Percentiles rank a stretch among this genome's conserved stretches.
Conservation (phyloP, 2,888 invertebrate species). For the Drosophila meridionalis region DNA sequence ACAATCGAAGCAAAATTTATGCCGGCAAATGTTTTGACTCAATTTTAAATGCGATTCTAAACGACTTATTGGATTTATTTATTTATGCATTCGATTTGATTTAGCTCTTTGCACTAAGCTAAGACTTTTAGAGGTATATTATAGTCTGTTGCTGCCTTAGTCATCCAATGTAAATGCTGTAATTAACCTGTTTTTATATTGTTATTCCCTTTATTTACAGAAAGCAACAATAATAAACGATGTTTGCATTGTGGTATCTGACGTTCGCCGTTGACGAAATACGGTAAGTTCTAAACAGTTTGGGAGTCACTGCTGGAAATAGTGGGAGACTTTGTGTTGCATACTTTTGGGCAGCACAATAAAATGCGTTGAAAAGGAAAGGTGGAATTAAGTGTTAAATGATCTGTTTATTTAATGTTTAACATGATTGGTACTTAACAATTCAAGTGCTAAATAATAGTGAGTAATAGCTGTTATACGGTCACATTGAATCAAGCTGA, state of each 20-base stretch:
- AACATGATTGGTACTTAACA: not conserved
- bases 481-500: not conserved
- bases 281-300: constrained; percentile 79
- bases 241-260: constrained; percentile 85
- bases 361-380: not conserved
- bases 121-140: not conserved
- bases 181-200: constrained; percentile 30
- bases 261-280: constrained; percentile 84
- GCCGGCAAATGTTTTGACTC: constrained; percentile 19
- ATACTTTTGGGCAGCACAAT: constrained; percentile 37
- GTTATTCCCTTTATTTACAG: constrained; percentile 61
- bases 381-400: too few relatives aligned
- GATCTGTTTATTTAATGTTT: not conserved
- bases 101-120: not conserved
- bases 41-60: constrained; percentile 7
- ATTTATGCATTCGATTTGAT: constrained; percentile 2
- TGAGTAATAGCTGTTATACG: not conserved
- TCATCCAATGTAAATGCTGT: constrained; percentile 10
- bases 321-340: constrained; percentile 13
- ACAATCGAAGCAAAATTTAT: constrained; percentile 33
- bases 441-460: not conserved
- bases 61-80: constrained; percentile 1
- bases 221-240: constrained; percentile 53
- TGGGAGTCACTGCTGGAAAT: constrained; percentile 11
- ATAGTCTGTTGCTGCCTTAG: constrained; percentile 7